Base-by-base conservation (phyloP, 2,113 vertebrate genomes). In the Rhinolophus ferrumequinum region DNA sequence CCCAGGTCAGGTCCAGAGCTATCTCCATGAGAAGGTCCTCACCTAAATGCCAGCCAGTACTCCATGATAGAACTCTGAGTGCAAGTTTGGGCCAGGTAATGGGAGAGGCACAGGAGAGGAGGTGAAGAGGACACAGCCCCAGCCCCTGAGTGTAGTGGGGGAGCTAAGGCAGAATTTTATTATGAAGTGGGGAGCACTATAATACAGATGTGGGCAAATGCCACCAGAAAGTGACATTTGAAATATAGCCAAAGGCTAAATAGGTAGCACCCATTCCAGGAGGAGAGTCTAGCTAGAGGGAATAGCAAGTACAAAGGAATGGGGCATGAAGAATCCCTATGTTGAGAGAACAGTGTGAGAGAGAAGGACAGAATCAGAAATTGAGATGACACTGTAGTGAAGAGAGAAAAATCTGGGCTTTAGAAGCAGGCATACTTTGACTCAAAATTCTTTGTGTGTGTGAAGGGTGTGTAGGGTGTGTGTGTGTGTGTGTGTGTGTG, bases 251-350 rank as follows among this genome's bases (percentile, higher is more conserved):
- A 73, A 10, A 44, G 13, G 10, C 26, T 8, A 0, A 24, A 15
- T 11, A 60, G 66, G 30, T 28, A 2, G 24, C 4, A 15, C 18
- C 33, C 79, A 33, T 8, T 30, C 24, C 33, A 22, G 67, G 21
- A 88, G n/a, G 38, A 0, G 0, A 33, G 11, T 18, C 0, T 7
- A 58, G 38, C 64, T 24, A 1, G 12, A 16, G 52, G 41, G 8
- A 14, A 41, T 2, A 72, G 54, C 52, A 52, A 24, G 10, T 7
- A 3, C n/a, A 80, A 33, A 33, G 66, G 13, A 67, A n/a, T 15
- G 1, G 14, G 4, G n/a, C 1, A 8, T 5, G 72, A 69, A 33
- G 75, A 47, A 50, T 41, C 41, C 41, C 41, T 10, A 10, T 52
- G 66, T 12, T 33, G 26, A 18, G 4, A 30, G 33, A 69, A n/a